Base-by-base conservation (phyloP, 2,113 vertebrate species). In the Coturnix japonica region DNA sequence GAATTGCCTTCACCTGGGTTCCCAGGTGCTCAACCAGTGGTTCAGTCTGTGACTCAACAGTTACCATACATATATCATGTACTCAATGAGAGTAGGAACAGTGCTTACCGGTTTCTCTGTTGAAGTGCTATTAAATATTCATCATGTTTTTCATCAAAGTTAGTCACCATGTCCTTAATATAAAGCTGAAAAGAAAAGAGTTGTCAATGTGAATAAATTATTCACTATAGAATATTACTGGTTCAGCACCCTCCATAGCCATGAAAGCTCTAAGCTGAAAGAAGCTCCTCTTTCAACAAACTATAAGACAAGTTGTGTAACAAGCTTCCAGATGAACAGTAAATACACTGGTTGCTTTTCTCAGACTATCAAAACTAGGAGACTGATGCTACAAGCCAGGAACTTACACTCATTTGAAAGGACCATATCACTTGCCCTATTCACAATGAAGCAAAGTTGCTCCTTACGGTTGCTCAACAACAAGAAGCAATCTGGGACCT, bases 51-150 rank as follows among this genome's bases (percentile, higher is more conserved):
- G 47, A 49, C 47, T 49, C 47, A 49, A 23, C 47, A 49, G 22
- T 49, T 13, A 49, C 47, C 47, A 49, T 49, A 49, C 46, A 6
- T 49, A 23, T 23, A 49, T 26, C 57, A 44, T 37, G 57, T 26
- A 33, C 33, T 49, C 28, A 71, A 22, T 33, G 51, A 28, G 26
- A 57, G 31, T 49, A 82, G 81, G 22, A 9, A 66, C 16, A 70
- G 33, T n/a, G 30, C 53, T 97, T 97, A 98, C 98, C 99, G 98
- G 98, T 99, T 99, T 96, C 98, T 99, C 94, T 98, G 98, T 97
- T 99, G 99, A 84, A 99, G 98, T 75, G 92, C 91, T 96, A 99
- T 98, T 98, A 99, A 98, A 98, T 99, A 99, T 97, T 99, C 98
- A 83, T 99, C 98, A 89, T 99, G 98, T 93, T 98, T 98, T 97